Evolutionary conservation across 1,140 invertebrate genomes (phyloP), one percentile per base, ranked within the genome.

Genomic region (Maniola jurtina): DNA sequence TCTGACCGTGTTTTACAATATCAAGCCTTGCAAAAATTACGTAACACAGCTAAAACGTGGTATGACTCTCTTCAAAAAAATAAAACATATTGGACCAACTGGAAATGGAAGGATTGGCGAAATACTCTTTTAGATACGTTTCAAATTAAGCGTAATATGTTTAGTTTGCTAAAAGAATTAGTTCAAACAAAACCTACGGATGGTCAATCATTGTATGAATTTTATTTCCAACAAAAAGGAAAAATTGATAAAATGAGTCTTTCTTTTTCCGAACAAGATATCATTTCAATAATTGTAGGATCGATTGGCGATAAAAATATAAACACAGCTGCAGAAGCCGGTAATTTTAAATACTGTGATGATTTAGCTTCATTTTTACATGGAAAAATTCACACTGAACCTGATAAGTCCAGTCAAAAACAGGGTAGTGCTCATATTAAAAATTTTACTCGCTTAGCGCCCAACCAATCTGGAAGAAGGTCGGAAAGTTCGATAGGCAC

Each of bases 11-110:
- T 72, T 59, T 73, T 50, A 13, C 71, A 69, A 45, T 77, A 61
- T 40, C 75, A 77, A 52, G 75, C 68, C 0, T 60, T 77, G 10
- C 68, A 77, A 59, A 77, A 77, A 70, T 71, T 77, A 16, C 35
- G 58, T 11, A 69, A 71, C 34, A 71, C 72, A 6, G 68, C 68
- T 0, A 71, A 77, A 73, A 70, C 62, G 0, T 77, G 72, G 73
- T 66, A 54, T 3, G 75, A 77, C 61, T 72, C 72, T 0, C 40
- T 75, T 0, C 61, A 66, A 61, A 73, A 71, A 66, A 75, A 59
- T 70, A 47, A 75, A 45, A 70, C 58, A 40, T 45, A 7, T 3
- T 77, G 75, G 75, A 72, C 75, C 16, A n/a, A 15, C 25, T 77
- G 72, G 75, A 13, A 13, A 6, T 77, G 75, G 75, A 71, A 54